Conservation (phyloP, 2,113 vertebrate species). For the Mustela nigripes region DNA sequence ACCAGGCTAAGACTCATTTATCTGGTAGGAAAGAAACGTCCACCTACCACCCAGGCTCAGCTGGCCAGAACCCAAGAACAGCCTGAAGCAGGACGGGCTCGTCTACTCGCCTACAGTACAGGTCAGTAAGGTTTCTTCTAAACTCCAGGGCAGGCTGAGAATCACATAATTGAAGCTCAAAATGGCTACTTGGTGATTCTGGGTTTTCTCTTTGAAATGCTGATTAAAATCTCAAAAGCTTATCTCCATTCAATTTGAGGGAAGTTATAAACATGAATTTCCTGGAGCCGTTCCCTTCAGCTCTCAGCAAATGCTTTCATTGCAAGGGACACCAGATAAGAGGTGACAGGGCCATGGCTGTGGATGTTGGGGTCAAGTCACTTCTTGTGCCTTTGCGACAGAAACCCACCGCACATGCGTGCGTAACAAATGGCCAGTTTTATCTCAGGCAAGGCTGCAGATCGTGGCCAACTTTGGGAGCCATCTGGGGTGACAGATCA, state of each 20-base stretch:
- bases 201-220: background rate
- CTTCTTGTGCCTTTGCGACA: background rate
- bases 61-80: background rate
- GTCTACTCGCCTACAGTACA: background rate
- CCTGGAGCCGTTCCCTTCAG: background rate
- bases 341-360: background rate
- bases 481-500: background rate
- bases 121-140: background rate
- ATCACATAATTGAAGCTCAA: background rate
- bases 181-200: background rate
- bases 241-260: background rate
- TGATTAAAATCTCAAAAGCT: slow-evolving; percentile 29
- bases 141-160: background rate
- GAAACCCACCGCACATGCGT: background rate
- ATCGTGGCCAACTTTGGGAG: background rate
- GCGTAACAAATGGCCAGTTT: background rate
- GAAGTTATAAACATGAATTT: slow-evolving; percentile 42
- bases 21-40: background rate
- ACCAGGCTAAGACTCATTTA: background rate
- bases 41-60: background rate
- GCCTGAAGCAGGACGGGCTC: rapidly evolving
- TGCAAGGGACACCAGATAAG: background rate
- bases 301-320: background rate
- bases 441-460: background rate
- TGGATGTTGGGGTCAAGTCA: background rate